Base-by-base conservation (phyloP, 1,140 invertebrate genomes). In the Aplysia californica region DNA sequence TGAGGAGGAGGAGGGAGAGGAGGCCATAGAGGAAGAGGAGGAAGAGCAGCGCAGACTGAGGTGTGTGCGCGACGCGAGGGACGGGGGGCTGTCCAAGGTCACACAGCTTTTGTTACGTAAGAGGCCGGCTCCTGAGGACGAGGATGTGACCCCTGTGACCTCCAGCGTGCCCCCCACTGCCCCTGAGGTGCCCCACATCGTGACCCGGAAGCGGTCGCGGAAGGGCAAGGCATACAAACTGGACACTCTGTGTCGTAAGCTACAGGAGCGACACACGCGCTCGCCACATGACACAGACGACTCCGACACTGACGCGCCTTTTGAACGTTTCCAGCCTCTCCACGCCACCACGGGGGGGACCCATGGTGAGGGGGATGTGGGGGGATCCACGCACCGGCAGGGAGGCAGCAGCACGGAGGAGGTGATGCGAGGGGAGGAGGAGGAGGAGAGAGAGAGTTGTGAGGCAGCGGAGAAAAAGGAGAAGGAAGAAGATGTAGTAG, bases 191-290 rank as follows among this genome's bases (percentile, higher is more conserved):
- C 78, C 29, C 80, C 59, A 31, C 3, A 55, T 35, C 23, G 35
- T 29, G 44, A 79, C 82, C 15, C 79, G 87, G 41, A 95, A 94
- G 69, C 93, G 92, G 82, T 92, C 95, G 39, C 92, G 95, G 75
- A 96, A 96, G 86, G 95, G 94, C 0, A 93, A 93, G 68, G 95
- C 95, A 0, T 93, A 93, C 82, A 96, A 95, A 76, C 87, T 96
- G 44, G 93, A 95, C 35, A 91, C 92, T 1, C 90, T 92, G 1
- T 88, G 91, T 4, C 79, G 92, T 61, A 89, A 91, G 33, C 86
- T 92, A 2, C 89, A 90, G 69, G 87, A 88, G 59, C 85, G 87
- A 74, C 78, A 81, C 33, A 64, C 75, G 15, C 71, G 74, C 35
- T 71, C 76, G 21, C n/a, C 72, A 2, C 29, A 72, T 35, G 69